Evolutionary conservation across 2,113 vertebrate genomes (phyloP), one percentile per base, ranked within the genome.

Genomic region (Vulpes vulpes): DNA sequence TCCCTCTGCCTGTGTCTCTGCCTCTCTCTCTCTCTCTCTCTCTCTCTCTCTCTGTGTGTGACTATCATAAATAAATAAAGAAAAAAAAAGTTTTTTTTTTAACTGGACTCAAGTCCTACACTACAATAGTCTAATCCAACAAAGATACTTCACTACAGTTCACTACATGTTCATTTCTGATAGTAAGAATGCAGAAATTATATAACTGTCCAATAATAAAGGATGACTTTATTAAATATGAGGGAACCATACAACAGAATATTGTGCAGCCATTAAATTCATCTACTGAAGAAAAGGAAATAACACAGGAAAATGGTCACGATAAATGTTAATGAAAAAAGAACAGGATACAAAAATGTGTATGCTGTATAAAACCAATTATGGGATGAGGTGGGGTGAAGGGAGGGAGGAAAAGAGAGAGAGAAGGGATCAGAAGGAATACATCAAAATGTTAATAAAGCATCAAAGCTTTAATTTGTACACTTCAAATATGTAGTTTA

Each of bases 281-380:
- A 65, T 59, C 35, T 92, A 78, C 32, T 53, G n/a, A 95, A 92
- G 89, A 93, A 84, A 95, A 93, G 32, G 76, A 94, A 81, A 74
- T 91, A 84, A 49, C 9, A 84, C 25, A 60, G 53, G 22, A 82
- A 91, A 92, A 92, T 92, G 16, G 2, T 90, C 17, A 69, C 49
- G 64, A 89, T 60, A 81, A 89, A 95, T 57, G 10, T 89, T 84
- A 87, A 86, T 20, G 49, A 76, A 74, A 38, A 96, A 80, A 38
- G 3, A 82, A 38, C 0, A 69, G 38, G 43, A 38, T 76, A 92
- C 22, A 76, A 85, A 95, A 87, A 85, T 80, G 10, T 51, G 2
- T 53, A 17, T 43, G 14, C 35, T 57, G 4, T 67, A 23, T 67
- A 65, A 62, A 62, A 60, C n/a, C 60, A 71, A 3, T 23, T 81